phyloP scores from a whole-genome alignment of 1,140 invertebrate species.

The Eupristina koningsbergeri region DNA sequence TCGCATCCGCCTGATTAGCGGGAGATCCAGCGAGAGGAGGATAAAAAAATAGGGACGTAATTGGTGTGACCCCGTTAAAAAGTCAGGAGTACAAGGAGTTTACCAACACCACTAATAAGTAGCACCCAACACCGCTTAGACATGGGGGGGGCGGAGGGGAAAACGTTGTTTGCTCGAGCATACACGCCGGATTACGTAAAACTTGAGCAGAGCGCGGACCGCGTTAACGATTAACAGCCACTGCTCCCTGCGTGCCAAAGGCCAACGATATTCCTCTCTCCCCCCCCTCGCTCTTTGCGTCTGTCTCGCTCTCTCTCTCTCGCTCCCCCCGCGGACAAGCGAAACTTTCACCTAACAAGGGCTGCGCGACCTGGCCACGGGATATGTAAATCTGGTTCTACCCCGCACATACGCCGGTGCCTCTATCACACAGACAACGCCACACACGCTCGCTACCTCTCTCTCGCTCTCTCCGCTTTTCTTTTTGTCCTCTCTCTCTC shows the following conservation, averaged over 20 bases:
- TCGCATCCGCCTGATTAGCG: no score
- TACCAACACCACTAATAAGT: slow-evolving; percentile 2
- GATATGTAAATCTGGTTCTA: slow-evolving; percentile 69
- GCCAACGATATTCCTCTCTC: neutral
- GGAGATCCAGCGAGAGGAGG: no score
- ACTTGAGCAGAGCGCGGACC: neutral
- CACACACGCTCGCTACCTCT: neutral
- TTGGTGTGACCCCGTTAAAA: no score
- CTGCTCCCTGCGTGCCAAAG: slow-evolving; percentile 2
- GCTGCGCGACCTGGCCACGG: slow-evolving; percentile 57
- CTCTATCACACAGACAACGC: slow-evolving; percentile 41
- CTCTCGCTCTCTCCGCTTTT: slow-evolving; percentile 34
- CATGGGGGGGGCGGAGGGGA: neutral
- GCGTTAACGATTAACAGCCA: slow-evolving; percentile 59
- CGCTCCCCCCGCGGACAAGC: slow-evolving; percentile 52
- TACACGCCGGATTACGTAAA: neutral
- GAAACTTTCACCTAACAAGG: slow-evolving; percentile 69
- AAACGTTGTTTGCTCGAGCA: slow-evolving; percentile 34
- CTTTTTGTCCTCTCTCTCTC: slow-evolving; percentile 47
- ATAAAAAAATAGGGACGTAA: no score
- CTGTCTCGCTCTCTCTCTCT: slow-evolving; percentile 30
- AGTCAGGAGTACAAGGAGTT: no score
- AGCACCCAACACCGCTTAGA: no score
- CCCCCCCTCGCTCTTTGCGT: neutral
- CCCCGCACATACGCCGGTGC: slow-evolving; percentile 52